Evolutionary conservation across 2,888 invertebrate genomes (phyloP).

Genomic region (Drosophila melanosoma): DNA sequence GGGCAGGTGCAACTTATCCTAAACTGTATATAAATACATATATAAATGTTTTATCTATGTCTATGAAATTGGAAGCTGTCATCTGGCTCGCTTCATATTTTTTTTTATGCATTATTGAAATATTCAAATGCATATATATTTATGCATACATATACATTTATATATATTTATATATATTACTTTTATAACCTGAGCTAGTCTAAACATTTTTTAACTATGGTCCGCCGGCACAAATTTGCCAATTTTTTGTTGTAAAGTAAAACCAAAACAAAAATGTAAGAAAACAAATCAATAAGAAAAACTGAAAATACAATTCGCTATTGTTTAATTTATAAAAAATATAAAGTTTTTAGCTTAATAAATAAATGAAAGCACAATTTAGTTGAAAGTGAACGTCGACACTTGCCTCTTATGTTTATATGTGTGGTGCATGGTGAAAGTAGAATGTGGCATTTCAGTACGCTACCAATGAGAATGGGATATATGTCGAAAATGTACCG

Average conservation of each 20-base stretch:
- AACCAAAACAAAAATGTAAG: not conserved
- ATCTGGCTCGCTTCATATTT: slow-evolving; percentile 19
- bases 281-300: not conserved
- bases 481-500: not conserved
- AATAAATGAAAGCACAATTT: slow-evolving; percentile 22
- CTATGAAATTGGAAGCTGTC: slow-evolving; percentile 41
- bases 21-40: slow-evolving; percentile 18
- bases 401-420: slow-evolving; percentile 2
- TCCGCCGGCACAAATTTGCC: slow-evolving; percentile 65
- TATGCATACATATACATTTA: slow-evolving; percentile 21
- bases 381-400: slow-evolving; percentile 16
- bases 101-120: slow-evolving; percentile 23
- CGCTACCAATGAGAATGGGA: not conserved
- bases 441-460: slow-evolving; percentile 7
- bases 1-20: slow-evolving; percentile 50
- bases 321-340: slow-evolving; percentile 40
- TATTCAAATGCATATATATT: slow-evolving; percentile 24
- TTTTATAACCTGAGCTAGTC: slow-evolving; percentile 81
- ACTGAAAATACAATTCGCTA: slow-evolving; percentile 53
- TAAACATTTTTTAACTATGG: slow-evolving; percentile 79
- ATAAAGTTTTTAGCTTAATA: slow-evolving; percentile 17
- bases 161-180: slow-evolving; percentile 43
- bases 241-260: slow-evolving; percentile 21
- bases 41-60: slow-evolving; percentile 9
- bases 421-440: slow-evolving; percentile 39